phyloP scores from a whole-genome alignment of 2,888 invertebrate genomes.

The Rhabditophanes sp. region DNA sequence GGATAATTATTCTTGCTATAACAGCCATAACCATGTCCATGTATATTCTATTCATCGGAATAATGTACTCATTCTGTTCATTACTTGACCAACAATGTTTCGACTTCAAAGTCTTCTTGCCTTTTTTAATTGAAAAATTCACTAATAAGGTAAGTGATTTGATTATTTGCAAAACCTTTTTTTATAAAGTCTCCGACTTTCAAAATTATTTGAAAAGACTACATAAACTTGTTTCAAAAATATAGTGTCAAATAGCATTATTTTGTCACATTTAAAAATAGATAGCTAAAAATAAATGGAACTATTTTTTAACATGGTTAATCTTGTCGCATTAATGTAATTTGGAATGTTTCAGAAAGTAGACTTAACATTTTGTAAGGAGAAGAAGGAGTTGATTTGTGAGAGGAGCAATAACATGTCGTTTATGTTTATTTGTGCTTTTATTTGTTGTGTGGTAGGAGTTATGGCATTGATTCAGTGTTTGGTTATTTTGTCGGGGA shows the following conservation, averaged over 20 bases:
- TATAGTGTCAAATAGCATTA: too few species aligned
- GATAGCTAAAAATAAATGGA: too few species aligned
- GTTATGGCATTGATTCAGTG: conserved; percentile 5
- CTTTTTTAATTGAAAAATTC: conserved; percentile 1
- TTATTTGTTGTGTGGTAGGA: conserved; percentile 4
- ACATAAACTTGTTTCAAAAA: too few species aligned
- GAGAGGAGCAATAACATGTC: conserved; percentile 1
- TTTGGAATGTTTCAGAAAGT: conserved; percentile 4
- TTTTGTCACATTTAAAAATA: too few species aligned
- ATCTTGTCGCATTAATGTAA: too few species aligned
- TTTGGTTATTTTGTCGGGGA: conserved; percentile 3
- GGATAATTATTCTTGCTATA: too few species aligned
- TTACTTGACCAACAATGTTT: conserved; percentile 5
- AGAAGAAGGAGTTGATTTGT: conserved; percentile 5
- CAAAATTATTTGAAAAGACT: too few species aligned
- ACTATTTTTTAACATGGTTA: too few species aligned
- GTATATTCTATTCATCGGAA: conserved; percentile 3
- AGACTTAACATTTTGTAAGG: conserved; percentile 5
- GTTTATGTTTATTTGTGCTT: neutral
- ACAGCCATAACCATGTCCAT: too few species aligned
- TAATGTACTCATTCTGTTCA: conserved; percentile 5
- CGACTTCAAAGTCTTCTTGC: conserved; percentile 4
- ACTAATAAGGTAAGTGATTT: conserved; percentile 4
- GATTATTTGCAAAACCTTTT: too few species aligned
- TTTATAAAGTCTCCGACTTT: too few species aligned